Conservation (phyloP, 1,140 invertebrate genomes). For the Fopius arisanus region DNA sequence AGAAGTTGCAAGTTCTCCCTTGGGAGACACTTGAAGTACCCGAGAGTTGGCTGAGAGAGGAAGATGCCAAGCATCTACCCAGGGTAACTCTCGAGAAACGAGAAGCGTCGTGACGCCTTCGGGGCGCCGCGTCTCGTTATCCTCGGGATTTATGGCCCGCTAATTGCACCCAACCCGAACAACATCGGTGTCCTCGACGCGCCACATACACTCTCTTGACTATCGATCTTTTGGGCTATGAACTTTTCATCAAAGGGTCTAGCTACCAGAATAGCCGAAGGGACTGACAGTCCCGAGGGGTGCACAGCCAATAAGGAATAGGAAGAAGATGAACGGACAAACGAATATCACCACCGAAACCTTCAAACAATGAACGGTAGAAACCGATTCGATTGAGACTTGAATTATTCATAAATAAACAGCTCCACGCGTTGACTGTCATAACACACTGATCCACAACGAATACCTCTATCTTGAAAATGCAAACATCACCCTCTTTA, state of each 20-base stretch:
- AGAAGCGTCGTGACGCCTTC: conserved; percentile 58
- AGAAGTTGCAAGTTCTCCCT: conserved; percentile 54
- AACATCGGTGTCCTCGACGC: conserved; percentile 39
- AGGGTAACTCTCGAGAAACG: conserved; percentile 7
- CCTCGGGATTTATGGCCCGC: conserved; percentile 60
- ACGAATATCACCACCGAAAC: too few relatives aligned
- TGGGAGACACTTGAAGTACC: conserved; percentile 26
- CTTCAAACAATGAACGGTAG: too few relatives aligned
- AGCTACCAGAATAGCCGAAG: too few relatives aligned
- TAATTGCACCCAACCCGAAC: conserved; percentile 59
- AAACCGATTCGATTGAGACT: too few relatives aligned
- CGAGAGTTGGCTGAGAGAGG: conserved; percentile 25
- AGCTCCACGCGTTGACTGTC: too few relatives aligned
- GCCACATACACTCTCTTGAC: not conserved
- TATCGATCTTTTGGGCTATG: not conserved
- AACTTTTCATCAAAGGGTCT: not conserved
- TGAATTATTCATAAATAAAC: too few relatives aligned
- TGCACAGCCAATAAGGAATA: too few relatives aligned
- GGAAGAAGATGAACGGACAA: too few relatives aligned
- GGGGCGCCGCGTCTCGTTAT: conserved; percentile 64
- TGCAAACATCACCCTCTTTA: too few relatives aligned
- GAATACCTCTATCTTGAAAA: too few relatives aligned
- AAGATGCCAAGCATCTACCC: not conserved
- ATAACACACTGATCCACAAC: too few relatives aligned
- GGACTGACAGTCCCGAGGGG: too few relatives aligned